Percentiles rank a stretch among this genome's conserved stretches.
phyloP scores from a whole-genome alignment of 2,113 vertebrate genomes.

The Toxotes chatareus region DNA sequence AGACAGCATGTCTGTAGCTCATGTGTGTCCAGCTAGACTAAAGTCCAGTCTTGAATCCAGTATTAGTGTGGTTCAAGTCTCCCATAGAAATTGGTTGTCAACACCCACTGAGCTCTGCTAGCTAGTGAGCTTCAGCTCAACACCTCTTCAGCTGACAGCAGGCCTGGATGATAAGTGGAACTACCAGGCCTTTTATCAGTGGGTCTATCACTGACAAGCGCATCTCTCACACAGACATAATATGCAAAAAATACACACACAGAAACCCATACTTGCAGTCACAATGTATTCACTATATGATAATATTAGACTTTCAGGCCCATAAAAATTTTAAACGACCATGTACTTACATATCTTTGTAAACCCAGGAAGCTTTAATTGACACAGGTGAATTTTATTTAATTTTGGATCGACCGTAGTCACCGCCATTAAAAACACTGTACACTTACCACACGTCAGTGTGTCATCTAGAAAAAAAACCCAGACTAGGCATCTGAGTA shows the following conservation, averaged over 20 bases:
- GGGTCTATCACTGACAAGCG: neutral
- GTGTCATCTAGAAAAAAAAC: neutral
- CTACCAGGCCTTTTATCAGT: conserved; percentile 1
- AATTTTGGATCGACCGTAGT: neutral
- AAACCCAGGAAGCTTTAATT: neutral
- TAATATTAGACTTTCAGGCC: neutral
- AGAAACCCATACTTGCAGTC: neutral
- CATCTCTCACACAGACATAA: too few relatives aligned
- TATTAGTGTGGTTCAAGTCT: conserved; percentile 7
- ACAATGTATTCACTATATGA: neutral
- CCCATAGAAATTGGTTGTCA: conserved; percentile 23
- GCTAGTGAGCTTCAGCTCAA: conserved; percentile 37
- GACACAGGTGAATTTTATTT: neutral
- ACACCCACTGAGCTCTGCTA: conserved; percentile 18
- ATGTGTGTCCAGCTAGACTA: neutral
- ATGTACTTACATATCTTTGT: neutral
- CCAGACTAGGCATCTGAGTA: neutral
- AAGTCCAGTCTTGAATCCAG: conserved; percentile 28
- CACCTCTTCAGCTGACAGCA: conserved; percentile 28
- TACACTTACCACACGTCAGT: neutral
- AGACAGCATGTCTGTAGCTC: neutral
- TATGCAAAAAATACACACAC: neutral
- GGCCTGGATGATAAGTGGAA: conserved; percentile 9
- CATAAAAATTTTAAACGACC: neutral
- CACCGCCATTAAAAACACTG: neutral